phyloP scores from a whole-genome alignment of 2,797 vertebrate species.

The Cirrhinus mrigala region DNA sequence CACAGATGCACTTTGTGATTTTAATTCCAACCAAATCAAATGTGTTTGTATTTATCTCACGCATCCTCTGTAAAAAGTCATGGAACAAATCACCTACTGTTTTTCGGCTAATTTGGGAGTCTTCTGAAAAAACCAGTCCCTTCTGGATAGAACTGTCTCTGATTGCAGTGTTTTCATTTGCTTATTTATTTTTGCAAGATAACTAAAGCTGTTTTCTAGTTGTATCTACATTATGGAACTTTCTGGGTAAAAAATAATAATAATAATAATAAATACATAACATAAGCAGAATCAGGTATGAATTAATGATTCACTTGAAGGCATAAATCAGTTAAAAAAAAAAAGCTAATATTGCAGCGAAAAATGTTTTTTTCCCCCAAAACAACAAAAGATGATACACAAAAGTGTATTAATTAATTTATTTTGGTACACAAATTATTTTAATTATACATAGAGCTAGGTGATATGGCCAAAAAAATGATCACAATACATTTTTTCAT shows the following conservation, averaged over 20 bases:
- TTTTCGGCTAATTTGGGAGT: neutral
- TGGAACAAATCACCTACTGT: neutral
- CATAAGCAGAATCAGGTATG: neutral
- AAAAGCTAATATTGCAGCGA: neutral
- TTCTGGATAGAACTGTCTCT: neutral
- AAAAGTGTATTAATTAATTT: no score
- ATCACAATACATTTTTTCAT: no score
- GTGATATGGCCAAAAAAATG: no score
- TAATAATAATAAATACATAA: neutral
- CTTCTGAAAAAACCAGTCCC: neutral
- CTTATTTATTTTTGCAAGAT: neutral
- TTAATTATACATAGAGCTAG: neutral
- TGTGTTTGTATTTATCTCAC: neutral
- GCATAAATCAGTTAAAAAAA: neutral
- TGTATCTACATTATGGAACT: neutral
- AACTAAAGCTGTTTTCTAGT: neutral
- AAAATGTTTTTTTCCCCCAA: neutral
- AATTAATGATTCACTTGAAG: neutral
- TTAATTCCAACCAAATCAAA: conserved; percentile 9
- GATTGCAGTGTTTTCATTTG: neutral
- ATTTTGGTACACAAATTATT: neutral
- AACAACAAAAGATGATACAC: neutral
- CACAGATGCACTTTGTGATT: conserved; percentile 10
- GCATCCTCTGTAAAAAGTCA: neutral
- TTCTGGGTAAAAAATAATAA: neutral